Percentiles rank a stretch among this genome's conserved stretches.
These are phyloP conservation scores for Escarpia spicata DNA, from an alignment of 2,888 invertebrate species.

Conservation along the genomic window DNA sequence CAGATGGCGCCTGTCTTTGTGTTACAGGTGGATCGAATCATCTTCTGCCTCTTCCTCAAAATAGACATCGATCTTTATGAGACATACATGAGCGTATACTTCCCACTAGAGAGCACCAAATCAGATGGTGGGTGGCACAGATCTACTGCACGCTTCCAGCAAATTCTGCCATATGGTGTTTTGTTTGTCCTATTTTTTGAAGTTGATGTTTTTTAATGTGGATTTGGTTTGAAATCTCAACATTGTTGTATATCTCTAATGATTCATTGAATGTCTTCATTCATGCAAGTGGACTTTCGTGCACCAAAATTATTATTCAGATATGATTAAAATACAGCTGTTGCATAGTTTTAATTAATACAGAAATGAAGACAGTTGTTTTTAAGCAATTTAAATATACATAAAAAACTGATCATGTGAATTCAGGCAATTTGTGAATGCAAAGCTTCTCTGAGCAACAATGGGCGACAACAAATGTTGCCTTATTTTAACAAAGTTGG, in stretches of 20 bases:
- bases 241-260: too few relatives aligned
- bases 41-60: conserved; percentile 83
- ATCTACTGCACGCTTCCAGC: background rate
- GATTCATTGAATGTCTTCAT: background rate
- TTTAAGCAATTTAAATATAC: too few relatives aligned
- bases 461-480: background rate
- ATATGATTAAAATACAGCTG: too few relatives aligned
- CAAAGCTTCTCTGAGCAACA: background rate
- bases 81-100: conserved; percentile 77
- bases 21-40: conserved; percentile 76
- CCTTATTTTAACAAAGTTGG: background rate
- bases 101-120: conserved; percentile 67
- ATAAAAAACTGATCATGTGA: background rate
- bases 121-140: background rate
- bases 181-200: background rate
- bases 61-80: conserved; percentile 80
- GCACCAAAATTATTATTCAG: too few relatives aligned
- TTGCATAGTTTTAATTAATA: background rate
- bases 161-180: background rate
- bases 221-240: background rate
- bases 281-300: background rate
- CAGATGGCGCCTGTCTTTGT: conserved; percentile 38
- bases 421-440: background rate
- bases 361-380: background rate
- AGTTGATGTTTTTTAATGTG: too few relatives aligned